Base-by-base conservation (phyloP, 2,113 vertebrate genomes). In the Australoheros scitulus region DNA sequence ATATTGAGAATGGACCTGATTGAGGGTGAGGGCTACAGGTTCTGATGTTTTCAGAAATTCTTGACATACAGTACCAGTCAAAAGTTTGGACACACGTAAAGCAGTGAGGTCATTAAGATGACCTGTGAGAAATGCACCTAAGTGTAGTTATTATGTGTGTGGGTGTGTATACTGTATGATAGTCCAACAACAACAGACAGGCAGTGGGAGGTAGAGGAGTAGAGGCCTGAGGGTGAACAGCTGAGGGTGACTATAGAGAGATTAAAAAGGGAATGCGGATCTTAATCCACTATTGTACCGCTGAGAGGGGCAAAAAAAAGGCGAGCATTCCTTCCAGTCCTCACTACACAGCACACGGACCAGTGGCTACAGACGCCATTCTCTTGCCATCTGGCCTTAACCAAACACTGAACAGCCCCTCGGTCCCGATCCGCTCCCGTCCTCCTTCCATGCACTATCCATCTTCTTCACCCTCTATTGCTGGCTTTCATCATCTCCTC, bases 231-330 rank as follows among this genome's bases (percentile, higher is more conserved):
- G 91, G 87, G 88, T 59, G 84, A 86, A 87, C 92, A 93, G 91
- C 91, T 91, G 87, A 94, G 87, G 76, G 87, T 82, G 90, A 90
- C 88, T 83, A 87, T 80, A 86, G 83, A 79, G 78, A 89, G 94
- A 95, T 94, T 95, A 94, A 81, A 80, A 77, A 47, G 88, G 90
- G 92, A 94, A 94, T 94, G 94, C 92, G 90, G 82, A 75, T 65
- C 83, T 83, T 96, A 94, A 95, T 95, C 90, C 92, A 92, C 88
- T 61, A 77, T 91, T 92, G 84, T 91, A 89, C 81, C 61, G 14
- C 87, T 36, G 83, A 83, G 84, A 87, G 77, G 76, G 41, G 82
- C 50, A 89, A 83, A 87, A 88, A 93, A 90, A 91, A 91, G 88
- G 88, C 76, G 5, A 77, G 86, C 89, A 93, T 94, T 94, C 91